A percentile compares a stretch with the other conserved stretches of the same genome.
phyloP scores from a whole-genome alignment of 2,888 invertebrate genomes.

The Thereva nobilitata region DNA sequence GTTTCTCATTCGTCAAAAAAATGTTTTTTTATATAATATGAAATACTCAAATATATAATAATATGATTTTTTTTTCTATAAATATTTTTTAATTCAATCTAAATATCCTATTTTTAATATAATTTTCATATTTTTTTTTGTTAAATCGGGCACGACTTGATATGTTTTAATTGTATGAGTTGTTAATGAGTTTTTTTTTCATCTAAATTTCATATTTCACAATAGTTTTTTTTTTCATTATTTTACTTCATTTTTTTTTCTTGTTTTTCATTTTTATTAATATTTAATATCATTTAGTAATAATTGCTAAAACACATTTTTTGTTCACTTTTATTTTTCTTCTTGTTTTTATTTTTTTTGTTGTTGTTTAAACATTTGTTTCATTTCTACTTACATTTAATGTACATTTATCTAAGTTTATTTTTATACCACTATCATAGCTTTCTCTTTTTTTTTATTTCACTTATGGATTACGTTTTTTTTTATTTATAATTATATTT shows the following conservation, averaged over 20 bases:
- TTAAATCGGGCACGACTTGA: constrained; percentile 59
- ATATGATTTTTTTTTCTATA: constrained; percentile 22
- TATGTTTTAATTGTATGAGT: constrained; percentile 56
- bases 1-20: constrained; percentile 8
- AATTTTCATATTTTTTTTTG: constrained; percentile 34
- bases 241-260: constrained; percentile 28
- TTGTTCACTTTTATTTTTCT: constrained; percentile 11
- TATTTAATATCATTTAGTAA: not conserved
- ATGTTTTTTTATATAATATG: constrained; percentile 19
- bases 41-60: constrained; percentile 28
- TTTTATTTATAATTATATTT: constrained; percentile 22
- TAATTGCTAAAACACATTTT: not conserved
- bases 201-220: constrained; percentile 28
- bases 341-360: too few species aligned
- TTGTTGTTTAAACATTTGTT: too few species aligned
- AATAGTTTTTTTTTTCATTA: constrained; percentile 41
- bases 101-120: constrained; percentile 12
- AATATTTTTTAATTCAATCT: constrained; percentile 26
- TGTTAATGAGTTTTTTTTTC: constrained; percentile 39
- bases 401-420: too few species aligned
- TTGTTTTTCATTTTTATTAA: constrained; percentile 2
- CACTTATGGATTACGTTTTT: constrained; percentile 6
- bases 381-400: too few species aligned
- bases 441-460: constrained; percentile 4
- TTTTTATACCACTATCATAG: not conserved